Evolutionary conservation across 2,113 vertebrate genomes (phyloP), one percentile per base, ranked within the genome.

Genomic region (Numenius arquata): DNA sequence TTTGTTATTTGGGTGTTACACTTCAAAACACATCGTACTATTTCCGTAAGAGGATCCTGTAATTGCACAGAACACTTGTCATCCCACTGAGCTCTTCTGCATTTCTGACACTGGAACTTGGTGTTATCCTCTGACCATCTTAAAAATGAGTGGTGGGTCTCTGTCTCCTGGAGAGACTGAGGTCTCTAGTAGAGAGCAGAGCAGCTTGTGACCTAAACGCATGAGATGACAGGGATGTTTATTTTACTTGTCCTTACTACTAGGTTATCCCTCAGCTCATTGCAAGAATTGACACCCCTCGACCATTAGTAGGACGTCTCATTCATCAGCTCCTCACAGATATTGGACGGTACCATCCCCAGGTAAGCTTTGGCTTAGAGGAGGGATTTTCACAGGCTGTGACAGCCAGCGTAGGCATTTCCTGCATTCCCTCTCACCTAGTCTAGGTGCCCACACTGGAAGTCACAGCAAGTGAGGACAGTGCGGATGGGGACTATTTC

Each of bases 201-300:
- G 25, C 62, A 82, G 34, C n/a, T 65, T 34, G 30, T n/a, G 47
- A 71, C 61, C 20, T 47, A 27, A 70, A 20, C 15, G 23, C 34
- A 5, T 5, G 77, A 84, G 62, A 15, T 74, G 70, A 78, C 58
- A 84, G 38, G 12, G 30, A 13, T 58, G n/a, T 36, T 95, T 68
- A 30, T 77, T 41, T 12, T 80, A 20, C 23, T 90, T 56, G 6
- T 59, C 85, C 53, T 85, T 85, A 5, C 93, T 38, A 1, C 36
- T 93, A 99, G 99, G 99, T 99, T 12, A 99, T 99, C 89, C 99
- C 99, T 79, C 99, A 99, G 94, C 99, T 99, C 81, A 99, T 99
- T 36, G 99, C 99, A 72, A 99, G 99, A 36, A 99, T 99, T 7
- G 99, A 99, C 95, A 99, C 99, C 0, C 99, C 99, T 43, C 98